These are phyloP conservation scores for Xestia xanthographa DNA, from an alignment of 2,888 invertebrate genomes.

Conservation along the genomic window DNA sequence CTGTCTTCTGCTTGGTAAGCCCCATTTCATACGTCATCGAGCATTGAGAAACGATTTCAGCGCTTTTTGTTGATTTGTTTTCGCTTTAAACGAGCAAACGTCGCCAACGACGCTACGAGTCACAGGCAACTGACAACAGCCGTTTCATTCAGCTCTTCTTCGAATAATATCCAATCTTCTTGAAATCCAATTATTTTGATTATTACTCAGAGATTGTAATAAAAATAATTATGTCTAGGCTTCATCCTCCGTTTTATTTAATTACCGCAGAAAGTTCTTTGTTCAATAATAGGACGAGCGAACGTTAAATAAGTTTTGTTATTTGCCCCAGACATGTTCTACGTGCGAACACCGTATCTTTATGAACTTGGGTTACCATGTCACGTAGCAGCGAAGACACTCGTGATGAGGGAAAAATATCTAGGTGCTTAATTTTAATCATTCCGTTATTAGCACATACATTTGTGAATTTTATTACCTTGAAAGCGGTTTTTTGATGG, in stretches of 20 bases:
- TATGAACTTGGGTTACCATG: conserved; percentile 77
- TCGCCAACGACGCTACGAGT: conserved; percentile 16
- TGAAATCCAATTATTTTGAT: conserved; percentile 39
- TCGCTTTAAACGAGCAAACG: conserved; percentile 40
- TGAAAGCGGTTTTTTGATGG: background rate
- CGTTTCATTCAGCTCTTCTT: conserved; percentile 37
- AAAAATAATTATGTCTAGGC: conserved; percentile 24
- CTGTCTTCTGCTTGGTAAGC: conserved; percentile 64
- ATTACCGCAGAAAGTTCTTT: conserved; percentile 55
- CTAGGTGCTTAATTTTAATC: conserved; percentile 58
- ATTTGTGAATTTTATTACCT: conserved; percentile 29
- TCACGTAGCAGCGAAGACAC: conserved; percentile 76
- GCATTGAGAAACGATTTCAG: conserved; percentile 49
- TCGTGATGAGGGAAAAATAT: conserved; percentile 70
- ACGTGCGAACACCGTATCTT: conserved; percentile 72
- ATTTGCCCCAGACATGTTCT: conserved; percentile 67
- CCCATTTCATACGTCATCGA: conserved; percentile 63
- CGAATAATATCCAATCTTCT: conserved; percentile 36
- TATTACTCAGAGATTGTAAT: conserved; percentile 26
- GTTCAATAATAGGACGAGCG: conserved; percentile 50
- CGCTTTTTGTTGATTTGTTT: conserved; percentile 56
- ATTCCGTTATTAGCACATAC: conserved; percentile 44
- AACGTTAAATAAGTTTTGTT: conserved; percentile 68
- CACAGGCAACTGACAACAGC: conserved; percentile 34
- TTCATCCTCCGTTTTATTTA: conserved; percentile 42